Conservation (phyloP, 2,888 invertebrate genomes). For the Metacarcinus magister region DNA sequence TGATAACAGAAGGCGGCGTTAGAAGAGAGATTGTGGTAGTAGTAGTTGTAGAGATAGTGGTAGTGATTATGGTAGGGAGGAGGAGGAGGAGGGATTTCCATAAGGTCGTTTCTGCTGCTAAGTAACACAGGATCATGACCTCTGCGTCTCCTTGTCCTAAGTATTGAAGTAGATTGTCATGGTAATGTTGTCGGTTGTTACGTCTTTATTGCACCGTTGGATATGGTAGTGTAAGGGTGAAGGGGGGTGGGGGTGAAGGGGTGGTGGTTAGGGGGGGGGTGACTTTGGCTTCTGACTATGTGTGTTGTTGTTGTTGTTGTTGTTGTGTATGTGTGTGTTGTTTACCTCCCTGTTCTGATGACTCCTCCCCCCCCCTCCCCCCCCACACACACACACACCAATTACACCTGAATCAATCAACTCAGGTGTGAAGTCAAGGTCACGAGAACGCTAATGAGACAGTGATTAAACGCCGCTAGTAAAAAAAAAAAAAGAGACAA, state of each 20-base stretch:
- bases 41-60: background rate
- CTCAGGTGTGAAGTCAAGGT: slow-evolving; percentile 26
- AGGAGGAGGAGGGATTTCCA: background rate
- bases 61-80: background rate
- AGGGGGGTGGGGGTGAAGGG: background rate
- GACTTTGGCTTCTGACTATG: background rate
- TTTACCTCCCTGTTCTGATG: background rate
- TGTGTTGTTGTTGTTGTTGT: slow-evolving; percentile 41
- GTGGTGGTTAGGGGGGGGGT: background rate
- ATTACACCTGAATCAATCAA: background rate
- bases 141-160: background rate
- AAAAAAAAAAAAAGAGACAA: background rate
- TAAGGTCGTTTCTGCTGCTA: background rate
- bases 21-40: slow-evolving; percentile 40
- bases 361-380: slow-evolving; percentile 28
- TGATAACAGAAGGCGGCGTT: background rate
- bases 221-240: background rate
- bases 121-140: background rate
- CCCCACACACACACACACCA: background rate
- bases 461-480: background rate
- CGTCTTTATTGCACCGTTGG: background rate
- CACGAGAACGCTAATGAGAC: background rate
- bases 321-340: slow-evolving; percentile 31
- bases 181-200: background rate
- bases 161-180: background rate